These are phyloP conservation scores for Melanerpes aurifrons DNA, from an alignment of 2,113 vertebrate genomes.

Conservation along the genomic window DNA sequence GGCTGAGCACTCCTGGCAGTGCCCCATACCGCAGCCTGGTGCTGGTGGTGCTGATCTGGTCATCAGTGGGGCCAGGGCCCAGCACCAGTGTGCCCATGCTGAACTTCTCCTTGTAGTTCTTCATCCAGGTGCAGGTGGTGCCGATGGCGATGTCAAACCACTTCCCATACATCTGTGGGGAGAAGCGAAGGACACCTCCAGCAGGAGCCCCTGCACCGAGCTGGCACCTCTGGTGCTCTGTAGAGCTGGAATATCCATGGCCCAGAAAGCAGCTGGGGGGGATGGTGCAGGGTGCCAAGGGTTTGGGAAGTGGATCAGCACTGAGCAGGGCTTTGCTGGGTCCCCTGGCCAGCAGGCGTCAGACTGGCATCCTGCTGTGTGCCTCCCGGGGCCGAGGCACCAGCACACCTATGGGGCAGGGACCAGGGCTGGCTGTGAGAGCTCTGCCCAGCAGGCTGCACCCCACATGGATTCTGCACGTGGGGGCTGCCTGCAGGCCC, in stretches of 20 bases:
- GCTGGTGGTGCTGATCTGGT: constrained; percentile 60
- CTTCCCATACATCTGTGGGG: constrained; percentile 80
- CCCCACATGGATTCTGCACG: accelerated
- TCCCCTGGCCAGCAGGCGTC: not conserved
- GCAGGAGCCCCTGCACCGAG: accelerated
- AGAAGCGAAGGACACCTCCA: not conserved
- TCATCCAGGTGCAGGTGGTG: constrained; percentile 78
- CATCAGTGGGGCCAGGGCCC: not conserved
- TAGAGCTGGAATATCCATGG: not conserved
- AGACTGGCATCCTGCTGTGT: not conserved
- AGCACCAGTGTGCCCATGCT: constrained; percentile 81
- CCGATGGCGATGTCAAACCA: constrained; percentile 86
- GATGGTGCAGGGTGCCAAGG: not conserved
- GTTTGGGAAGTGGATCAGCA: not conserved
- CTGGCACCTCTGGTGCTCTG: not conserved
- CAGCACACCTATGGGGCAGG: not conserved
- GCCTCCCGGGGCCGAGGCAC: not conserved
- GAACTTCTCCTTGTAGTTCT: constrained; percentile 63
- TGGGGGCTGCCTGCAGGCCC: not conserved
- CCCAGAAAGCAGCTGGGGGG: not conserved
- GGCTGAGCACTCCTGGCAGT: not conserved
- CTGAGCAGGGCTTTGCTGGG: not conserved
- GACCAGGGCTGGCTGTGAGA: accelerated
- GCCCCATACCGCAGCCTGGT: constrained; percentile 72
- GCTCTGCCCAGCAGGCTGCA: not conserved